phyloP scores from a whole-genome alignment of 2,797 vertebrate species.

The Cynopterus sphinx region DNA sequence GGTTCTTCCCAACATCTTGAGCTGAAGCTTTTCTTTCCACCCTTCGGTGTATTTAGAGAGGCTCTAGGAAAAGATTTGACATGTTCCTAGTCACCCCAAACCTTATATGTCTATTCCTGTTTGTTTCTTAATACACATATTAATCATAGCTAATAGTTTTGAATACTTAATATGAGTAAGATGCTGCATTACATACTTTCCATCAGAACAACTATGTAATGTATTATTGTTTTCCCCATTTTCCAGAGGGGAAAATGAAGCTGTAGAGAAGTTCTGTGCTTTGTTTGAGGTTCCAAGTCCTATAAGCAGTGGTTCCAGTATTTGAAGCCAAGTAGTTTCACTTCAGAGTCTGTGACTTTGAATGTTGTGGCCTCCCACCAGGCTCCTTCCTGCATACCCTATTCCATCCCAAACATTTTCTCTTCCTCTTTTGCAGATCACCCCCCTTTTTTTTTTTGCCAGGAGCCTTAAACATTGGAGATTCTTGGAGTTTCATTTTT shows the following conservation, averaged over 20 bases:
- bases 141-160: not conserved
- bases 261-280: not conserved
- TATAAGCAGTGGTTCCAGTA: not conserved
- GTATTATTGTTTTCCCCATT: not conserved
- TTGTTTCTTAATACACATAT: slow-evolving; percentile 3
- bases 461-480: not conserved
- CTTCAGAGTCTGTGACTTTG: not conserved
- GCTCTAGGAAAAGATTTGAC: not conserved
- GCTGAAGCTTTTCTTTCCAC: not conserved
- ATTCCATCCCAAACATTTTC: not conserved
- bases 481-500: not conserved
- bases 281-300: not conserved
- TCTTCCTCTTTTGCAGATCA: not conserved
- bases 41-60: not conserved
- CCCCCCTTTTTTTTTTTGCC: not conserved
- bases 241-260: not conserved
- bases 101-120: not conserved
- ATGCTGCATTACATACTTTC: not conserved
- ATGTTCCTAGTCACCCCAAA: not conserved
- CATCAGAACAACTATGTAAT: not conserved
- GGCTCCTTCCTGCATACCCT: not conserved
- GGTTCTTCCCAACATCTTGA: not conserved
- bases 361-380: not conserved
- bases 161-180: not conserved
- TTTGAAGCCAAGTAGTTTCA: not conserved